Conservation (phyloP, 1,140 invertebrate species). For the Capitella teleta region DNA sequence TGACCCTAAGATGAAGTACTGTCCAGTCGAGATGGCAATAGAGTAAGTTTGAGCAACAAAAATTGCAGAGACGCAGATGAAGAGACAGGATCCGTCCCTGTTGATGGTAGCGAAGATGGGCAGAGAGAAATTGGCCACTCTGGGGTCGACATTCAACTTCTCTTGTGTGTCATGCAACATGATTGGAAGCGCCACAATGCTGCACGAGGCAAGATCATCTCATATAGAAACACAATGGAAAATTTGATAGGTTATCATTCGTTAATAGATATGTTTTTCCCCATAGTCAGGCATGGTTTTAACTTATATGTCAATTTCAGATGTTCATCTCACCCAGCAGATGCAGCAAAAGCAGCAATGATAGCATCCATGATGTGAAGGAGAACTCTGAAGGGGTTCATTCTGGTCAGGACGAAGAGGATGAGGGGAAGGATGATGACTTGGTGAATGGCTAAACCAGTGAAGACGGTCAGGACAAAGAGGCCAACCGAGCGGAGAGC, state of each 20-base stretch:
- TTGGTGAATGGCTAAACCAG: slow-evolving; percentile 75
- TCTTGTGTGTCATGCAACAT: neutral
- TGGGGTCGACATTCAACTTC: neutral
- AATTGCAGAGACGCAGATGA: neutral
- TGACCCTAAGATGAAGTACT: too few species aligned
- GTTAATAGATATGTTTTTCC: too few species aligned
- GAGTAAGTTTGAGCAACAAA: neutral
- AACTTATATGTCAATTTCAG: too few species aligned
- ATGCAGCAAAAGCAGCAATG: too few species aligned
- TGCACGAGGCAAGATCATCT: neutral
- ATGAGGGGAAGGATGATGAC: slow-evolving; percentile 67
- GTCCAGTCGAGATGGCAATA: too few species aligned
- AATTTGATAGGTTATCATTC: too few species aligned
- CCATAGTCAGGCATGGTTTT: too few species aligned
- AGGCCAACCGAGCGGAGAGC: slow-evolving; percentile 71
- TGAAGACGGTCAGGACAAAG: slow-evolving; percentile 76
- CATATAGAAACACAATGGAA: too few species aligned
- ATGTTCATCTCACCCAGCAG: too few species aligned
- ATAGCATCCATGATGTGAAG: slow-evolving; percentile 47
- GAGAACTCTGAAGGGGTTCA: slow-evolving; percentile 47
- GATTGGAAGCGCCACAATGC: neutral
- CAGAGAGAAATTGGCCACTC: neutral
- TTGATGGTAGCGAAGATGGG: neutral
- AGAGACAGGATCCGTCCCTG: neutral
- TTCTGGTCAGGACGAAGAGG: slow-evolving; percentile 42